Evolutionary conservation across 2,113 vertebrate genomes (phyloP).

Genomic region (Hippopotamus amphibius): DNA sequence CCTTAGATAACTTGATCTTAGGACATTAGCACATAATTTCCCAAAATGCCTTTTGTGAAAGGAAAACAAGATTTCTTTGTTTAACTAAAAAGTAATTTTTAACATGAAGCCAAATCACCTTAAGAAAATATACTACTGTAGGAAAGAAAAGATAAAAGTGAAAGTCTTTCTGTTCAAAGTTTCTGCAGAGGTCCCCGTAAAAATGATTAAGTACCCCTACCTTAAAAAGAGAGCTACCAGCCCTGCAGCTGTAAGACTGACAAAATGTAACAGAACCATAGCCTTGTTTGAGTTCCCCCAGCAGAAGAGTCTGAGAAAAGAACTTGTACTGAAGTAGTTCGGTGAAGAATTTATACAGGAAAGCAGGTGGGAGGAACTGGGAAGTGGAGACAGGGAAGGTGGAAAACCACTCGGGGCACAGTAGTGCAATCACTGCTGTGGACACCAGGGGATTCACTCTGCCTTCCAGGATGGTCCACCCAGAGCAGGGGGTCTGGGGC

Average conservation of each 20-base stretch:
- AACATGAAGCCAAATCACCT: not conserved
- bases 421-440: rapidly evolving
- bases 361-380: not conserved
- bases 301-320: not conserved
- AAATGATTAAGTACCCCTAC: not conserved
- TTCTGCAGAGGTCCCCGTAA: not conserved
- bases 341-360: not conserved
- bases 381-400: not conserved
- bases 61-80: not conserved
- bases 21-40: not conserved
- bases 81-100: not conserved
- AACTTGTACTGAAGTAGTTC: not conserved
- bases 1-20: not conserved
- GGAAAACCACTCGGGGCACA: not conserved
- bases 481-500: not conserved
- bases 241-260: not conserved
- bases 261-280: not conserved
- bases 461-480: not conserved
- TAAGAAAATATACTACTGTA: not conserved
- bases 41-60: not conserved
- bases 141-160: not conserved
- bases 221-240: not conserved
- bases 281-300: not conserved
- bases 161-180: not conserved
- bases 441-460: not conserved